phyloP scores from a whole-genome alignment of 2,888 invertebrate species.

The Drosophila algonquin region DNA sequence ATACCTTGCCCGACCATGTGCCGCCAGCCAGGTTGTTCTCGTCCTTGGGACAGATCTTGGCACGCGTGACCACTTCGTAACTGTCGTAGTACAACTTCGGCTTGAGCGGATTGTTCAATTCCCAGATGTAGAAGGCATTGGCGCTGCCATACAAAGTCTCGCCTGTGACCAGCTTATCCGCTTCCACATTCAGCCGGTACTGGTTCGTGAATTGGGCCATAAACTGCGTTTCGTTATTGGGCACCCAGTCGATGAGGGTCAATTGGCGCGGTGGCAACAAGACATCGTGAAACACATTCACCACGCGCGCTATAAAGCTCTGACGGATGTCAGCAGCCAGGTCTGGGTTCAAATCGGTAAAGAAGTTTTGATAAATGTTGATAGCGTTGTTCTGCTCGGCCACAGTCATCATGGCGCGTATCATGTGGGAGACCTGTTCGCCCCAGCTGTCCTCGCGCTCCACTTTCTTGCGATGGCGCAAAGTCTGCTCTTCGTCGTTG shows the following conservation, averaged over 20 bases:
- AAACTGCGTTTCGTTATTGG: slow-evolving; percentile 84
- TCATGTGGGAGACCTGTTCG: slow-evolving; percentile 85
- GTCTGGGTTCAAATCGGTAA: slow-evolving; percentile 85
- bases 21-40: slow-evolving; percentile 89
- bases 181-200: slow-evolving; percentile 14
- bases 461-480: slow-evolving; percentile 90
- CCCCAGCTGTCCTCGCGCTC: slow-evolving; percentile 92
- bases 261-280: slow-evolving; percentile 84
- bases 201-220: slow-evolving; percentile 72
- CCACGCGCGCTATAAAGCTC: slow-evolving; percentile 86
- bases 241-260: slow-evolving; percentile 88
- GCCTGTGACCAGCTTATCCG: slow-evolving; percentile 17
- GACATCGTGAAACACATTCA: slow-evolving; percentile 88
- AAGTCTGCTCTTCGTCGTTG: slow-evolving; percentile 88
- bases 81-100: slow-evolving; percentile 90
- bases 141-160: slow-evolving; percentile 33
- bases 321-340: slow-evolving; percentile 85
- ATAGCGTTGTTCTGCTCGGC: slow-evolving; percentile 90
- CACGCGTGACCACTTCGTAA: slow-evolving; percentile 88
- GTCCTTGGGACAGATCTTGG: slow-evolving; percentile 95
- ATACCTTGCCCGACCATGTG: slow-evolving; percentile 89
- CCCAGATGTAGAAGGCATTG: slow-evolving; percentile 79
- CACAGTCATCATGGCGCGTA: slow-evolving; percentile 51
- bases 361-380: slow-evolving; percentile 92
- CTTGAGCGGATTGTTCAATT: slow-evolving; percentile 83